Evolutionary conservation across 1,140 invertebrate species (phyloP), one percentile per base, ranked within the genome.

Genomic region (Anoplophora glabripennis): DNA sequence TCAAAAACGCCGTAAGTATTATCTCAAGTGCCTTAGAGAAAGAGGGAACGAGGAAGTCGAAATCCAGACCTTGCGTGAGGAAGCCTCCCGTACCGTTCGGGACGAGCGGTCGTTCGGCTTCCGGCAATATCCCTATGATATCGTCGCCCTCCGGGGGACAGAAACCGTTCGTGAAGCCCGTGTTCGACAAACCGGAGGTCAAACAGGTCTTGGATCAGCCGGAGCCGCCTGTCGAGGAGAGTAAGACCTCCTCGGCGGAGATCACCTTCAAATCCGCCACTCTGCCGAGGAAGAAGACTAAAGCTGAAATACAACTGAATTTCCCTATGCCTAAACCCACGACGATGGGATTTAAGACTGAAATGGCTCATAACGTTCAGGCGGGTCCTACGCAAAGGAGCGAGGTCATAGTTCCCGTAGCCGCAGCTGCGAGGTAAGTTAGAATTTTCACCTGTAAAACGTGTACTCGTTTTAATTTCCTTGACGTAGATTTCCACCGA

Each of bases 241-340:
- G 76, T 74, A 84, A 86, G 70, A 77, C 75, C 10, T 80, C 79
- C 9, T 77, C 75, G 1, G 82, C 85, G 55, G 84, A 86, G 56
- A 85, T 87, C 37, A 84, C 81, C 1, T 67, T 86, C 8, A 86
- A 87, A 65, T 86, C 84, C 48, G 84, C 85, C 3, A 86, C 85
- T 0, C 72, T 86, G 52, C 84, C 85, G 3, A 79, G 85, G 57
- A 80, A 81, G 8, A 81, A 83, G 55, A 85, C 83, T 33, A 86
- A 86, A 72, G 81, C 84, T 1, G 84, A 87, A 71, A 85, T 87
- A 28, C 81, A 82, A 52, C 67, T 87, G 55, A 78, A 81, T 42
- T 76, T 75, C 54, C 77, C 82, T 0, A 68, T 76, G 3, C 64
- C 75, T 2, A 80, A 79, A 60, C 76, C 78, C 14, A 73, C 78